These are phyloP conservation scores for Philonicus albiceps DNA, from an alignment of 2,888 invertebrate species.

Conservation along the genomic window DNA sequence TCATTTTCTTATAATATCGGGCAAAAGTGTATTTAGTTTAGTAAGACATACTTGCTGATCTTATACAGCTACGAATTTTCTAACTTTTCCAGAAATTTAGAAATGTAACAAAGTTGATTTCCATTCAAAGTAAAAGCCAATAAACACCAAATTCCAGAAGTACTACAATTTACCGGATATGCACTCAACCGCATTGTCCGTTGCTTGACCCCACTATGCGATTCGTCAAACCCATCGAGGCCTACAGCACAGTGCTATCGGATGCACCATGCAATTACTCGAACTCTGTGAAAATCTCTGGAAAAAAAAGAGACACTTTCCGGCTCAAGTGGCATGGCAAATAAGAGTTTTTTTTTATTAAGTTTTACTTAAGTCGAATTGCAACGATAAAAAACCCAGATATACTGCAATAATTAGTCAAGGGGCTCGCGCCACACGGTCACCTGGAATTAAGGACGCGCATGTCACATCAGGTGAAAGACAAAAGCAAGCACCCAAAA, in stretches of 20 bases:
- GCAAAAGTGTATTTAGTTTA: no score
- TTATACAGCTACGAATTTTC: no score
- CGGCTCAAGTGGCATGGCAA: neutral
- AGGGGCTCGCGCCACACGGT: neutral
- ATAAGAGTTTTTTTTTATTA: neutral
- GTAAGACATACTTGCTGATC: no score
- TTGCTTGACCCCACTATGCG: neutral
- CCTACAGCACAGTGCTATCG: neutral
- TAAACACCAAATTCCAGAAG: neutral
- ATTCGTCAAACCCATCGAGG: neutral
- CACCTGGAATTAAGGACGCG: neutral
- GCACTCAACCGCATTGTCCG: neutral
- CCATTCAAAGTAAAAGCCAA: neutral
- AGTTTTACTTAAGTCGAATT: neutral
- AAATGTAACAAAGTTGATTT: neutral
- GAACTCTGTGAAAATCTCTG: neutral
- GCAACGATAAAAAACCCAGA: neutral
- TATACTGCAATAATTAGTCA: neutral
- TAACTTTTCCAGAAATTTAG: no score
- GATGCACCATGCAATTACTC: neutral
- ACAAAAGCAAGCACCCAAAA: neutral
- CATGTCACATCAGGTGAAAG: neutral
- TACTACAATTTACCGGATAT: neutral
- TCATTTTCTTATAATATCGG: no score
- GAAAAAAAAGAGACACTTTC: neutral